A percentile compares a stretch with the other conserved stretches of the same genome.
phyloP scores from a whole-genome alignment of 2,113 vertebrate species.

The Blennius ocellaris region DNA sequence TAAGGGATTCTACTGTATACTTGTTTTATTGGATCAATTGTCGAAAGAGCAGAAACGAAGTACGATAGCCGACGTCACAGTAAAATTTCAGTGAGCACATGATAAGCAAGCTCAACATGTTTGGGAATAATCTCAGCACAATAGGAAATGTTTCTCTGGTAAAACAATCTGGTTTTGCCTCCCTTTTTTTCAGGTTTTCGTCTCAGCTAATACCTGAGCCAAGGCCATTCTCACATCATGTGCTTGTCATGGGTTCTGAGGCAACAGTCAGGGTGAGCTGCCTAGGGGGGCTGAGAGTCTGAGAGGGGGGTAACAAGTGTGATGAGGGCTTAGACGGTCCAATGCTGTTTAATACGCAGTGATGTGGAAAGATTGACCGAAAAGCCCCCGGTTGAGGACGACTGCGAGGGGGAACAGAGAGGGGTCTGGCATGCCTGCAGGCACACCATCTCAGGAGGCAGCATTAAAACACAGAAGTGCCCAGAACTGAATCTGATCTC shows the following conservation, averaged over 20 bases:
- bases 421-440: constrained; percentile 26
- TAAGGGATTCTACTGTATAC: no score
- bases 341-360: constrained; percentile 33
- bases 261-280: constrained; percentile 51
- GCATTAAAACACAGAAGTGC: constrained; percentile 24
- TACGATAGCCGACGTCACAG: not conserved
- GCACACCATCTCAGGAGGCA: constrained; percentile 25
- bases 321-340: constrained; percentile 46
- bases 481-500: constrained; percentile 24
- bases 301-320: constrained; percentile 19
- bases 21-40: not conserved
- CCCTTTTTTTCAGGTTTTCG: constrained; percentile 5
- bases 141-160: constrained; percentile 26
- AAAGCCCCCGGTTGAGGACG: constrained; percentile 24
- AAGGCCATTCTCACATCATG: constrained; percentile 70
- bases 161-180: constrained; percentile 12
- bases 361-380: constrained; percentile 54
- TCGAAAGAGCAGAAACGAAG: not conserved
- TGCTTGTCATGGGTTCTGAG: constrained; percentile 79
- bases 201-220: constrained; percentile 63
- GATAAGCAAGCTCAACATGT: not conserved
- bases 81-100: not conserved
- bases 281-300: constrained; percentile 38
- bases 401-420: constrained; percentile 5
- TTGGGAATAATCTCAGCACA: constrained; percentile 17